These are phyloP conservation scores for Remorina albescens DNA, from an alignment of 2,797 vertebrate species.

Conservation along the genomic window DNA sequence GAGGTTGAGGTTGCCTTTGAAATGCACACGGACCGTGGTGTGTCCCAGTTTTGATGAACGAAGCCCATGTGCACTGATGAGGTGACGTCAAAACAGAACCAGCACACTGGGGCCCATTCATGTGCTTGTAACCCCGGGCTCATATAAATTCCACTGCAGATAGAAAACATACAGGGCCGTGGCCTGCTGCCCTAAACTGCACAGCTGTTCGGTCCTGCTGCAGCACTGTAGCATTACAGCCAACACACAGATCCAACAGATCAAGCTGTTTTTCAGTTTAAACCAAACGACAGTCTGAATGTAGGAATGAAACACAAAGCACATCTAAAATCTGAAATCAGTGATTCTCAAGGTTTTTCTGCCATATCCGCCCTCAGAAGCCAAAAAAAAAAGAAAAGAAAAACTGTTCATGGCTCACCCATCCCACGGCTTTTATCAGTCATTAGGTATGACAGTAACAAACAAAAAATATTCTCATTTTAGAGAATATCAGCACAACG, in stretches of 20 bases:
- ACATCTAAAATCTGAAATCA: neutral
- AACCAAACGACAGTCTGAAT: constrained; percentile 1
- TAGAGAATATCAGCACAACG: too few species aligned
- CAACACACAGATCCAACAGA: constrained; percentile 32
- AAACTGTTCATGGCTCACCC: too few species aligned
- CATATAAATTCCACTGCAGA: constrained; percentile 83
- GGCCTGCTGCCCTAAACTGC: constrained; percentile 61
- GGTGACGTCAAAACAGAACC: constrained; percentile 75
- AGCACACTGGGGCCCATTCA: constrained; percentile 81
- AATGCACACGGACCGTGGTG: constrained; percentile 32
- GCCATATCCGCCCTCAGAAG: too few species aligned
- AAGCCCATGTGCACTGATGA: constrained; percentile 63
- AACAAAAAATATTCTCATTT: too few species aligned
- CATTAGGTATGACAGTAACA: too few species aligned
- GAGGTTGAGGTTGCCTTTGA: constrained; percentile 44
- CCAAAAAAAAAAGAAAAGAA: too few species aligned
- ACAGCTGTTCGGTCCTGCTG: constrained; percentile 74
- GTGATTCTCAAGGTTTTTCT: too few species aligned
- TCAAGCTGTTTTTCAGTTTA: constrained; percentile 25
- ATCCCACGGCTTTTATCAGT: too few species aligned
- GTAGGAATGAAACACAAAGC: neutral
- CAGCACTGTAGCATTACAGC: constrained; percentile 26
- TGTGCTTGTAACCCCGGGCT: constrained; percentile 75
- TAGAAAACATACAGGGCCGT: constrained; percentile 76
- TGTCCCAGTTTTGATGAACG: constrained; percentile 59